A percentile compares a stretch with the other conserved stretches of the same genome.
phyloP scores from a whole-genome alignment of 2,888 invertebrate species.

The Aphrophora alni region DNA sequence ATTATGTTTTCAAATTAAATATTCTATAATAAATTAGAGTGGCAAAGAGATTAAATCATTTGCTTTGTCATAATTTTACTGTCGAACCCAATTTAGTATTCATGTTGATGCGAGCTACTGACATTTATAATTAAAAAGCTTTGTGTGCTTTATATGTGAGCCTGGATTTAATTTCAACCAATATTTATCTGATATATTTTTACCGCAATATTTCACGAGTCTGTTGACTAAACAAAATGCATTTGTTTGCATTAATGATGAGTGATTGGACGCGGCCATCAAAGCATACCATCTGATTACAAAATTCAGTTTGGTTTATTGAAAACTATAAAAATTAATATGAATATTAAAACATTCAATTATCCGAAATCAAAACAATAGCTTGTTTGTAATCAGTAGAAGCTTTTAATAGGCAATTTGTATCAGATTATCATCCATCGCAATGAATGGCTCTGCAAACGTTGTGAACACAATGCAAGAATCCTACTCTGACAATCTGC shows the following conservation, averaged over 20 bases:
- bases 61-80: constrained; percentile 24
- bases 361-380: constrained; percentile 11
- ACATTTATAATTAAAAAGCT: constrained; percentile 29
- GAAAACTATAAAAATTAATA: constrained; percentile 31
- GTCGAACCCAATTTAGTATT: constrained; percentile 29
- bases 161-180: constrained; percentile 16
- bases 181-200: constrained; percentile 27
- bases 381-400: not conserved
- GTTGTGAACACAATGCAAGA: not conserved
- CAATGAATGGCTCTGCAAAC: not conserved
- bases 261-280: not conserved
- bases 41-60: constrained; percentile 25
- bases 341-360: constrained; percentile 37
- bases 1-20: constrained; percentile 38
- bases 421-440: not conserved
- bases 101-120: constrained; percentile 2
- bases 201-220: constrained; percentile 11
- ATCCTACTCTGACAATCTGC: not conserved
- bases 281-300: constrained; percentile 15
- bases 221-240: constrained; percentile 20
- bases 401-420: constrained; percentile 5
- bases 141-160: constrained; percentile 10
- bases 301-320: constrained; percentile 6
- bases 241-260: constrained; percentile 22
- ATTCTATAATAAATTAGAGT: constrained; percentile 38